These are phyloP conservation scores for Aleiodes testaceus DNA, from an alignment of 2,888 invertebrate genomes.

Conservation along the genomic window DNA sequence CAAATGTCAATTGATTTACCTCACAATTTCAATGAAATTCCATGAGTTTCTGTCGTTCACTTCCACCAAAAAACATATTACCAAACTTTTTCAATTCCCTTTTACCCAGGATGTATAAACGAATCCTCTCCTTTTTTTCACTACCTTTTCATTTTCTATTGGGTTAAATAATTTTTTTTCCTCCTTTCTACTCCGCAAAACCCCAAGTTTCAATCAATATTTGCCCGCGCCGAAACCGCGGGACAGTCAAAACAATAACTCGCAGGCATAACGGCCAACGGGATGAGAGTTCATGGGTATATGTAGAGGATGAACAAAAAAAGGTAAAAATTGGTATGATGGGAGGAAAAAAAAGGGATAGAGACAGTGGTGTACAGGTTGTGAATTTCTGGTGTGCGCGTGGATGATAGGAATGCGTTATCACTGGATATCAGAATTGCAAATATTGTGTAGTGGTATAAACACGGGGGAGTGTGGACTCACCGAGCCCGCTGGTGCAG, in stretches of 20 bases:
- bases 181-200: conserved; percentile 37
- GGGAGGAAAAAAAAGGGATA: conserved; percentile 15
- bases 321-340: background rate
- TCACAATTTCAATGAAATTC: conserved; percentile 7
- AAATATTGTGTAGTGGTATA: conserved; percentile 57
- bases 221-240: conserved; percentile 50
- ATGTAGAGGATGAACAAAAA: background rate
- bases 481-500: conserved; percentile 47
- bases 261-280: conserved; percentile 51
- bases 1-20: conserved; percentile 12
- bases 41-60: conserved; percentile 1
- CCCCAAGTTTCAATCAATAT: conserved; percentile 56
- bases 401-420: conserved; percentile 64
- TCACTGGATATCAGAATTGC: conserved; percentile 65
- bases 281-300: conserved; percentile 29
- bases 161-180: conserved; percentile 23
- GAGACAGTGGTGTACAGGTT: conserved; percentile 21
- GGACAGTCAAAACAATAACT: conserved; percentile 61
- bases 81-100: conserved; percentile 24
- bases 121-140: background rate
- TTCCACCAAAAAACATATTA: conserved; percentile 15
- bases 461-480: conserved; percentile 49
- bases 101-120: conserved; percentile 19
- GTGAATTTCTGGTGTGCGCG: conserved; percentile 39
- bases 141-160: background rate